Evolutionary conservation across 2,888 invertebrate genomes (phyloP).

Genomic region (Microdon myrmicae): DNA sequence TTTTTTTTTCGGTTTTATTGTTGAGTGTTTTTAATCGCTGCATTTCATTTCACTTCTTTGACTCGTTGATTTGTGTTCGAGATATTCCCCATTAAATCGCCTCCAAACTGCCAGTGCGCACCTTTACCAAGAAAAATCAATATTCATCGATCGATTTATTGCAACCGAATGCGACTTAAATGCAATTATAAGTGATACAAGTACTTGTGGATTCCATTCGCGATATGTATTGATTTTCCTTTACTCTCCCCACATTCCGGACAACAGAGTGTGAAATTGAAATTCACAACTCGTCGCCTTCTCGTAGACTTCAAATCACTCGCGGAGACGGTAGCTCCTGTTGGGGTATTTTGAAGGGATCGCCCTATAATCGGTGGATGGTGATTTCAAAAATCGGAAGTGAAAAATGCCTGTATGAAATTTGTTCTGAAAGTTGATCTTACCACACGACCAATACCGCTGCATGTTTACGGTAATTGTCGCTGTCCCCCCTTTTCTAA

Average conservation of each 20-base stretch:
- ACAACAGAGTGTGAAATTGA: too few relatives aligned
- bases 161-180: conserved; percentile 15
- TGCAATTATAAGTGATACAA: conserved; percentile 19
- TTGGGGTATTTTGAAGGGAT: too few relatives aligned
- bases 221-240: conserved; percentile 20
- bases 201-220: conserved; percentile 44
- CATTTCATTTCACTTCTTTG: too few relatives aligned
- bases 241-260: conserved; percentile 44
- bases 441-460: conserved; percentile 10
- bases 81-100: neutral
- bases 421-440: too few relatives aligned
- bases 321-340: too few relatives aligned
- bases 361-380: too few relatives aligned
- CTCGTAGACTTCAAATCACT: too few relatives aligned
- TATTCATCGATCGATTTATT: conserved; percentile 40
- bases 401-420: too few relatives aligned
- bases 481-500: neutral
- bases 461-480: conserved; percentile 10
- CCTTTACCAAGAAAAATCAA: conserved; percentile 21
- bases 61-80: too few relatives aligned
- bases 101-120: neutral
- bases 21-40: conserved; percentile 25
- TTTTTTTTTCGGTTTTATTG: conserved; percentile 33
- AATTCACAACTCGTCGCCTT: too few relatives aligned
- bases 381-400: too few relatives aligned